Evolutionary conservation across 2,797 vertebrate species (phyloP), one percentile per base, ranked within the genome.

Genomic region (Champsocephalus gunnari): DNA sequence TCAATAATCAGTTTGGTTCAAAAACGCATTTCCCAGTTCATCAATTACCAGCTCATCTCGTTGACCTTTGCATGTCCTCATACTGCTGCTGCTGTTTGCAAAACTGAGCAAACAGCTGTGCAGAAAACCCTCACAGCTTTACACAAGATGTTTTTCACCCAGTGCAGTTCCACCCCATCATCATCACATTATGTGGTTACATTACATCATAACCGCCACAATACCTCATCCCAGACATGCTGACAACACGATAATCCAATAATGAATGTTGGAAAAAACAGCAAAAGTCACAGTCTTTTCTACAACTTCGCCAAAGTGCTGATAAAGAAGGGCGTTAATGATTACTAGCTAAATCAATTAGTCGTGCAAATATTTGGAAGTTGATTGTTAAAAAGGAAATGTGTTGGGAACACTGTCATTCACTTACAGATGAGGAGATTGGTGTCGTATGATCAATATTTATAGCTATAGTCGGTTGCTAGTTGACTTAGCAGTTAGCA

Each of bases 171-270:
- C 72, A 84, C 45, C 60, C 72, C 50, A 63, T 82, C 75, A 89
- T 88, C 73, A 83, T 82, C 82, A 68, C 71, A 84, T 88, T 86
- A 84, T 78, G 88, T 78, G 85, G 89, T 74, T 59, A n/a, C 47
- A 70, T 87, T 82, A 80, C 86, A 77, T 85, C 86, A 87, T 24
- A 54, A 69, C 66, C 64, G 45, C 59, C 11, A 59, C 53, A 64
- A 50, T 68, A 64, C 62, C 67, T 87, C 73, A 67, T 64, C 54
- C 66, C 74, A 84, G 77, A 84, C 73, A 62, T 38, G 28, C 80
- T 79, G 79, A 81, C 77, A 84, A 75, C 72, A 71, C 8, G 43
- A 56, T 77, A 77, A 89, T 80, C 83, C 81, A 66, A 45, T 81
- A 78, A 88, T 79, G 63, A 65, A 69, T 21, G 58, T 45, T 67